Conservation (phyloP, 1,140 invertebrate genomes). For the Drusus annulatus region DNA sequence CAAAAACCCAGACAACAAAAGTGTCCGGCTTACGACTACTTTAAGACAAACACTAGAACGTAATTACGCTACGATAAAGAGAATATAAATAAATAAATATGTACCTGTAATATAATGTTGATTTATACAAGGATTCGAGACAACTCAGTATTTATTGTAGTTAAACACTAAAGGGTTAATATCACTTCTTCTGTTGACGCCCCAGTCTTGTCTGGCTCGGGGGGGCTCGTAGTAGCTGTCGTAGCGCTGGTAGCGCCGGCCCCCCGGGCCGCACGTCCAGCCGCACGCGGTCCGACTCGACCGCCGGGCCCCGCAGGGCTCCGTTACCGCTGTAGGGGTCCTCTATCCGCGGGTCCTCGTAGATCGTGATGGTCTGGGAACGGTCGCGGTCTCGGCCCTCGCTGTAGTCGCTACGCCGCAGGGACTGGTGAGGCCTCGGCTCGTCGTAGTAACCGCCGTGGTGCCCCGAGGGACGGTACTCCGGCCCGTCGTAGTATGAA, state of each 20-base stretch:
- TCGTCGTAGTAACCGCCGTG: conserved; percentile 49
- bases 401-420: conserved; percentile 66
- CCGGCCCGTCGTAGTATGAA: conserved; percentile 38
- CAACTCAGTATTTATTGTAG: conserved; percentile 62
- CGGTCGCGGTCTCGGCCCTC: conserved; percentile 61
- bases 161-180: conserved; percentile 71
- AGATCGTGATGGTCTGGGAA: conserved; percentile 71
- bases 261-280: conserved; percentile 62
- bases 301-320: conserved; percentile 63
- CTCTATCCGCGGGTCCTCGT: conserved; percentile 73
- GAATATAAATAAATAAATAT: conserved; percentile 52
- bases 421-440: conserved; percentile 62
- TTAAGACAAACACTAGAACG: too few species aligned
- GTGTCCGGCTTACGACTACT: too few species aligned
- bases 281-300: conserved; percentile 67
- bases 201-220: conserved; percentile 61
- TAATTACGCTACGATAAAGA: background rate
- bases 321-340: conserved; percentile 63
- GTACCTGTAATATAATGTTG: conserved; percentile 3
- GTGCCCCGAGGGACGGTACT: conserved; percentile 56
- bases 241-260: conserved; percentile 67
- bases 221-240: conserved; percentile 65
- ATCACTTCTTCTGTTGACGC: conserved; percentile 65
- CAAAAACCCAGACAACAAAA: too few species aligned
- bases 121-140: background rate